These are phyloP conservation scores for Syncerus caffer DNA, from an alignment of 2,797 vertebrate genomes.

Conservation along the genomic window DNA sequence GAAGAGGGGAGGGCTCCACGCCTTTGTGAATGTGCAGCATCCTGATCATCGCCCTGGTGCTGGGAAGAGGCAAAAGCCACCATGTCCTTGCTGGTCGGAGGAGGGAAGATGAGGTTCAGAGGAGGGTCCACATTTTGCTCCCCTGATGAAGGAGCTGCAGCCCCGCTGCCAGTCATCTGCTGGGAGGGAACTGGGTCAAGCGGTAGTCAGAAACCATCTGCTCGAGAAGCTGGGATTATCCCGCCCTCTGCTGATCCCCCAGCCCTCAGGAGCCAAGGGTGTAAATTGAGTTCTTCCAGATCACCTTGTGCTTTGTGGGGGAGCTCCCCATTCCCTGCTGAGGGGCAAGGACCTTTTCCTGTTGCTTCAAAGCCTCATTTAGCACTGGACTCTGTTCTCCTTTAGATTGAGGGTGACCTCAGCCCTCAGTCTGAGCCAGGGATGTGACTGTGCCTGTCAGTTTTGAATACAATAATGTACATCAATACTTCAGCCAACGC, in stretches of 20 bases:
- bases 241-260: slow-evolving; percentile 74
- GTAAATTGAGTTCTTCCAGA: slow-evolving; percentile 75
- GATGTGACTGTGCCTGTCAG: slow-evolving; percentile 35
- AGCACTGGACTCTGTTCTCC: slow-evolving; percentile 20
- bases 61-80: not conserved
- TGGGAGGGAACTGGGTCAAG: slow-evolving; percentile 75
- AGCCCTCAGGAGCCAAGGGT: slow-evolving; percentile 67
- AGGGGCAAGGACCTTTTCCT: slow-evolving; percentile 37
- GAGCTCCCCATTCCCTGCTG: not conserved
- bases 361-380: slow-evolving; percentile 56
- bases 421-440: slow-evolving; percentile 9
- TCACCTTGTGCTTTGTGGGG: slow-evolving; percentile 47
- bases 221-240: slow-evolving; percentile 77
- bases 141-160: slow-evolving; percentile 20
- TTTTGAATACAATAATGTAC: slow-evolving; percentile 50
- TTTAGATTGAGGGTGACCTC: slow-evolving; percentile 28
- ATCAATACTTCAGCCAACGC: not conserved
- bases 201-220: slow-evolving; percentile 77
- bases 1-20: not conserved
- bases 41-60: not conserved
- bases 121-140: slow-evolving; percentile 48
- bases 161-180: slow-evolving; percentile 63
- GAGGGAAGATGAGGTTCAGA: not conserved
- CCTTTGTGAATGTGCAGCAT: not conserved
- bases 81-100: not conserved